These are phyloP conservation scores for Jordanella pulchra DNA, from an alignment of 2,797 vertebrate genomes.

Conservation along the genomic window DNA sequence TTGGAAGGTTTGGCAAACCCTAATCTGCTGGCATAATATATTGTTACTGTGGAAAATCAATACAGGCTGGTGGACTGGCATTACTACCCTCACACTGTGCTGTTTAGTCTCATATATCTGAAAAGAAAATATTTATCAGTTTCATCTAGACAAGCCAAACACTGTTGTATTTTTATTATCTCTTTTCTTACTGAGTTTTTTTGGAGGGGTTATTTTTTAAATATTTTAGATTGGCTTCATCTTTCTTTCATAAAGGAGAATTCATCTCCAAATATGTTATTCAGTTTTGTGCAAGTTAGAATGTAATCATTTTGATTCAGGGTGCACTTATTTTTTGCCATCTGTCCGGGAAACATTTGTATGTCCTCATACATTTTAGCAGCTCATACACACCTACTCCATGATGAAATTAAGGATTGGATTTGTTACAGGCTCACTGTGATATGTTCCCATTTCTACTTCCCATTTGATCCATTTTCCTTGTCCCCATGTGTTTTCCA, in stretches of 20 bases:
- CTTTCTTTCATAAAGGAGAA: neutral
- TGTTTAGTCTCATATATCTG: too few relatives aligned
- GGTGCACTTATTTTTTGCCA: neutral
- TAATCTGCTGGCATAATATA: too few relatives aligned
- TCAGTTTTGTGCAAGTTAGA: neutral
- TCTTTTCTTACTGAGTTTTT: too few relatives aligned
- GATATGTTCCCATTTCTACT: slow-evolving; percentile 1
- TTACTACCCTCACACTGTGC: too few relatives aligned
- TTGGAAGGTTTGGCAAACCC: too few relatives aligned
- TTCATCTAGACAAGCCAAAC: too few relatives aligned
- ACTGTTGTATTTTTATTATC: too few relatives aligned
- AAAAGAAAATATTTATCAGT: too few relatives aligned
- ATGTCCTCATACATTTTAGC: neutral
- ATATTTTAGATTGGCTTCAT: too few relatives aligned
- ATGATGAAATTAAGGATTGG: neutral
- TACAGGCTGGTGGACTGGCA: too few relatives aligned
- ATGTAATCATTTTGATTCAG: neutral
- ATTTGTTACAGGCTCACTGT: neutral
- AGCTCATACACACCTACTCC: neutral
- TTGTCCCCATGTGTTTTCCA: slow-evolving; percentile 39
- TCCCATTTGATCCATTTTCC: slow-evolving; percentile 16
- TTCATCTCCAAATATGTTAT: neutral
- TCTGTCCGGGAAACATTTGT: neutral
- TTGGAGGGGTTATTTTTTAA: too few relatives aligned
- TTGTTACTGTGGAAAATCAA: too few relatives aligned